Percentiles rank a stretch among this genome's conserved stretches.
Evolutionary conservation across 2,113 vertebrate genomes (phyloP).

Genomic region (Perccottus glenii): DNA sequence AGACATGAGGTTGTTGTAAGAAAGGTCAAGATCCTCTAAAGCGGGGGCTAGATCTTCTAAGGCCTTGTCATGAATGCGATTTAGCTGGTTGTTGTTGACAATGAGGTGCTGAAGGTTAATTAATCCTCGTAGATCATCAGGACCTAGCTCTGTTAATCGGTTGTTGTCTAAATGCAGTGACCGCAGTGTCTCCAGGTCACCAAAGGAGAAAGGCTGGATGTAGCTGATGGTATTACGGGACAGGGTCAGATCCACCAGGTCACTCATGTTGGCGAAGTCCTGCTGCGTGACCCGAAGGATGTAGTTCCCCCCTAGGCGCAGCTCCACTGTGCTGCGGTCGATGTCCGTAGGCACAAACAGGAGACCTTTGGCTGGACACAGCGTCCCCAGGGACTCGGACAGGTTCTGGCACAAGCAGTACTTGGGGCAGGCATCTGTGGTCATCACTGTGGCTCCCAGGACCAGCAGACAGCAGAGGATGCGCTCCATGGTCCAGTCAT

Average conservation of each 20-base stretch:
- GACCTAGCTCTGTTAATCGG: conserved; percentile 85
- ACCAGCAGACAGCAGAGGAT: conserved; percentile 87
- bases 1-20: conserved; percentile 89
- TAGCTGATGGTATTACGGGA: conserved; percentile 93
- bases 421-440: conserved; percentile 89
- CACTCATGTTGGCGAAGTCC: conserved; percentile 96
- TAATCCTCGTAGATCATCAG: conserved; percentile 88
- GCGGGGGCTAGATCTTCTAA: conserved; percentile 89
- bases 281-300: conserved; percentile 89
- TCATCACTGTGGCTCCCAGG: conserved; percentile 86
- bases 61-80: conserved; percentile 83
- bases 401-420: conserved; percentile 95
- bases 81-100: conserved; percentile 93
- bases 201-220: conserved; percentile 92
- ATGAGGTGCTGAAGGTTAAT: conserved; percentile 94
- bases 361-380: conserved; percentile 93
- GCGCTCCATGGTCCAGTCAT: conserved; percentile 91
- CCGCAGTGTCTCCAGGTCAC: conserved; percentile 90
- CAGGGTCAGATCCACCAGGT: conserved; percentile 92
- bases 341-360: conserved; percentile 92
- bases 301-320: conserved; percentile 92
- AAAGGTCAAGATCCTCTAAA: conserved; percentile 91
- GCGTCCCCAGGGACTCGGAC: conserved; percentile 92
- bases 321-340: conserved; percentile 90
- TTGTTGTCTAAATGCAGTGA: conserved; percentile 94